phyloP scores from a whole-genome alignment of 2,113 vertebrate species.

The Daphoenositta chrysoptera region DNA sequence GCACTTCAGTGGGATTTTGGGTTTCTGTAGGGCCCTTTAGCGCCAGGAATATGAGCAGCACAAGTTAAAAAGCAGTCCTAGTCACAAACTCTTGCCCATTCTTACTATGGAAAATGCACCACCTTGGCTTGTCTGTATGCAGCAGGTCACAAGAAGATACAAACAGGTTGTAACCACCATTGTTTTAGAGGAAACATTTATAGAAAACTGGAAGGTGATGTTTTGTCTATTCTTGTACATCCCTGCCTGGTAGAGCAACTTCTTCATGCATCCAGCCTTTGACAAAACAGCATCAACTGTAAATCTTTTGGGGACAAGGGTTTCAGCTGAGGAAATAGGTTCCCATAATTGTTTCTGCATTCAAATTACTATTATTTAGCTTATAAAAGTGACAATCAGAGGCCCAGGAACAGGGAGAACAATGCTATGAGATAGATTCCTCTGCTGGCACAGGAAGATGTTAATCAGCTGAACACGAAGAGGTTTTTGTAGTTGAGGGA shows the following conservation, averaged over 20 bases:
- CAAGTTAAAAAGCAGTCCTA: not conserved
- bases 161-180: not conserved
- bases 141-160: not conserved
- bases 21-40: not conserved
- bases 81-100: not conserved
- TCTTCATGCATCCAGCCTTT: not conserved
- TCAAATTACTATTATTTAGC: conserved; percentile 1
- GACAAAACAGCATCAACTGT: not conserved
- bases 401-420: not conserved
- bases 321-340: not conserved
- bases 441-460: not conserved
- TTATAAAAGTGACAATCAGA: not conserved
- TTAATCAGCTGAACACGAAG: not conserved
- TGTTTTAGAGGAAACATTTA: not conserved
- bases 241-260: not conserved
- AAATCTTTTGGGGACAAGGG: not conserved
- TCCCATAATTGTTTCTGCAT: conserved; percentile 1
- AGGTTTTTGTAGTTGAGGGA: not conserved
- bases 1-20: not conserved
- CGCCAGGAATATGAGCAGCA: not conserved
- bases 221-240: not conserved
- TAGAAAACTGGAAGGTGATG: not conserved
- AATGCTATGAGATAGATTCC: not conserved
- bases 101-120: not conserved
- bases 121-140: not conserved